Evolutionary conservation across 2,797 vertebrate genomes (phyloP).

Genomic region (Cyclura pinguis): DNA sequence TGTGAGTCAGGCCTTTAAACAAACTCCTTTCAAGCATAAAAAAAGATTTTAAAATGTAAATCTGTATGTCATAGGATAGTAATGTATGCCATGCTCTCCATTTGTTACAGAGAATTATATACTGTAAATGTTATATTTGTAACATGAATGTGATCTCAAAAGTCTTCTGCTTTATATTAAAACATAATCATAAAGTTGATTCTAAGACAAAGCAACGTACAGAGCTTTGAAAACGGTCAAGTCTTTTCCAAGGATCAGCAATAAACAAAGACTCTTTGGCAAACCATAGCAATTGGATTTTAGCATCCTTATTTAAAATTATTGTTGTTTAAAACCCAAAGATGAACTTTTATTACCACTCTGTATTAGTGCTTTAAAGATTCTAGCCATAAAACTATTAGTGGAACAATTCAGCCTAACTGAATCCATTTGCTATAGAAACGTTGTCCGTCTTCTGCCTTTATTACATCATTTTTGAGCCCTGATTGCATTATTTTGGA

Average conservation of each 20-base stretch:
- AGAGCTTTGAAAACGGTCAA: slow-evolving; percentile 52
- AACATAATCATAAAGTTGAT: slow-evolving; percentile 69
- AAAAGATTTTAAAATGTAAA: slow-evolving; percentile 65
- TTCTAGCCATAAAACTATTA: slow-evolving; percentile 55
- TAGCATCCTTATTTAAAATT: slow-evolving; percentile 44
- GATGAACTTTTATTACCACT: slow-evolving; percentile 57
- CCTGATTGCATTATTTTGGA: slow-evolving; percentile 75
- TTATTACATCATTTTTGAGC: slow-evolving; percentile 71
- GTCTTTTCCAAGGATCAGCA: slow-evolving; percentile 36
- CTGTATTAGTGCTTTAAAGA: slow-evolving; percentile 48
- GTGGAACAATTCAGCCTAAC: slow-evolving; percentile 58
- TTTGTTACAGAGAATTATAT: slow-evolving; percentile 77
- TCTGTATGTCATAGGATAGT: slow-evolving; percentile 71
- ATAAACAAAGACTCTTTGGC: slow-evolving; percentile 53
- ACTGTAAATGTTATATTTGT: slow-evolving; percentile 66
- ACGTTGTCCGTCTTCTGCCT: slow-evolving; percentile 66
- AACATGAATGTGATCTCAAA: slow-evolving; percentile 64
- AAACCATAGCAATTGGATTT: slow-evolving; percentile 52
- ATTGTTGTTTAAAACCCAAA: slow-evolving; percentile 46
- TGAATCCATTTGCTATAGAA: slow-evolving; percentile 67
- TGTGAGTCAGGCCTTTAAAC: slow-evolving; percentile 75
- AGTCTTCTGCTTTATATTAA: slow-evolving; percentile 75
- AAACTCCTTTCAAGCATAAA: slow-evolving; percentile 72
- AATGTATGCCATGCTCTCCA: slow-evolving; percentile 73
- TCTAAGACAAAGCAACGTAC: slow-evolving; percentile 50